These are phyloP conservation scores for Drosophila falleni DNA, from an alignment of 2,888 invertebrate genomes.

Conservation along the genomic window DNA sequence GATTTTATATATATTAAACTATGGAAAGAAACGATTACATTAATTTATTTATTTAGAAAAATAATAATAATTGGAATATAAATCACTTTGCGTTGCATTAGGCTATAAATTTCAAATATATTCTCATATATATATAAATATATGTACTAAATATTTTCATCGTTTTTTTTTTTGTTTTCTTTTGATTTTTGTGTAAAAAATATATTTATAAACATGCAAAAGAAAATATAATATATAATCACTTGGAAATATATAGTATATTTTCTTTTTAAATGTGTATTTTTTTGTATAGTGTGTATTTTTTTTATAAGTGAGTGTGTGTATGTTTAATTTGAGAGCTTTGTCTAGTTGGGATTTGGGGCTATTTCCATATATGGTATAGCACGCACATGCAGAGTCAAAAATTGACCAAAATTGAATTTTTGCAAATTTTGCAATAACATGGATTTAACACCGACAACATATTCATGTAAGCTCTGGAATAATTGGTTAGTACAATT, in stretches of 20 bases:
- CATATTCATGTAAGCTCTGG: constrained; percentile 56
- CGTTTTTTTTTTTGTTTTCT: constrained; percentile 40
- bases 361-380: constrained; percentile 19
- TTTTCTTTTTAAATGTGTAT: constrained; percentile 48
- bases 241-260: constrained; percentile 26
- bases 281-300: constrained; percentile 44
- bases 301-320: constrained; percentile 25
- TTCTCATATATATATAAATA: constrained; percentile 60
- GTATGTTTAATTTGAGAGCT: constrained; percentile 51
- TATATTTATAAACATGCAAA: constrained; percentile 47
- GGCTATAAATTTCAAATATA: constrained; percentile 73
- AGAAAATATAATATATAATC: constrained; percentile 30
- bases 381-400: constrained; percentile 39
- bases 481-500: constrained; percentile 50
- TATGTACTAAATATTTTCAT: constrained; percentile 56
- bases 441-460: constrained; percentile 34
- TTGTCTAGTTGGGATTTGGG: constrained; percentile 50
- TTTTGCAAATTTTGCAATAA: constrained; percentile 22
- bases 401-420: constrained; percentile 21
- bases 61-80: constrained; percentile 81
- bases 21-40: constrained; percentile 81
- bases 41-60: constrained; percentile 76
- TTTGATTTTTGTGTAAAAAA: constrained; percentile 61
- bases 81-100: constrained; percentile 80
- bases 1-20: constrained; percentile 71